Evolutionary conservation across 2,888 invertebrate genomes (phyloP).

Genomic region (Pristionchus maxplancki): DNA sequence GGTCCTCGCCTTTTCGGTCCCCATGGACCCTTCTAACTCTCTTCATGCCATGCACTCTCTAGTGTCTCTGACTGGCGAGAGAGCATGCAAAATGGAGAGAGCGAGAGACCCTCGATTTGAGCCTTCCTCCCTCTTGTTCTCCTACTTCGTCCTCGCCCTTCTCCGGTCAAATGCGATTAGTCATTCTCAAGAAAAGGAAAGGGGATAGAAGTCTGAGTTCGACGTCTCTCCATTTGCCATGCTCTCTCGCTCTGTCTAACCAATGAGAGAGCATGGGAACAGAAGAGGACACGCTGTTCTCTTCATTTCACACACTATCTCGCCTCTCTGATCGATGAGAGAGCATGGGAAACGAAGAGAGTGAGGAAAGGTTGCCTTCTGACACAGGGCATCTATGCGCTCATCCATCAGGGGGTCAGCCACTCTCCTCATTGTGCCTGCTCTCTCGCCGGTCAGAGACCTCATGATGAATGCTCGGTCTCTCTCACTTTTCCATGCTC

Average conservation of each 20-base stretch:
- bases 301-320: too few relatives aligned
- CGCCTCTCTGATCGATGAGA: not conserved
- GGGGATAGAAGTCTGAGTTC: not conserved
- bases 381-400: not conserved
- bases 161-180: conserved; percentile 36
- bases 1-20: too few relatives aligned
- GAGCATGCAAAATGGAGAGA: not conserved
- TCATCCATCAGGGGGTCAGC: not conserved
- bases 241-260: not conserved
- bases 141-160: not conserved
- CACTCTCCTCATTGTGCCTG: too few relatives aligned
- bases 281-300: not conserved
- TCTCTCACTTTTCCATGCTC: too few relatives aligned
- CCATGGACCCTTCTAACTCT: too few relatives aligned
- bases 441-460: too few relatives aligned
- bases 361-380: not conserved
- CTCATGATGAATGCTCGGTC: too few relatives aligned
- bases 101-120: not conserved
- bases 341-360: not conserved
- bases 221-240: not conserved
- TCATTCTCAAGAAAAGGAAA: not conserved
- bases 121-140: not conserved
- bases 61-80: not conserved
- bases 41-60: not conserved
- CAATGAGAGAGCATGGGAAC: not conserved